phyloP scores from a whole-genome alignment of 2,113 vertebrate species.

The Peromyscus leucopus region DNA sequence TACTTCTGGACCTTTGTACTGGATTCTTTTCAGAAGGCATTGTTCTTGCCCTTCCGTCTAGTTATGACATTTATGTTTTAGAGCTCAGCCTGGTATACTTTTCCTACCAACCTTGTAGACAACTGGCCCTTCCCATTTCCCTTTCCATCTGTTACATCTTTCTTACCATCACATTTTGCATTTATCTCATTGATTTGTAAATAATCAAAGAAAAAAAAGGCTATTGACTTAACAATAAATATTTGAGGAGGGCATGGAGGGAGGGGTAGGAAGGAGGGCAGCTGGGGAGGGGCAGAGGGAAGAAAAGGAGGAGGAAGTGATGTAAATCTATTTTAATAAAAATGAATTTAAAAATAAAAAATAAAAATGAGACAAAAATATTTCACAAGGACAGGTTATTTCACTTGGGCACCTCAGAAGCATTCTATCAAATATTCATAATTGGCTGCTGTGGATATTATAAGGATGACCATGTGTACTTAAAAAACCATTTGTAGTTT shows the following conservation, averaged over 20 bases:
- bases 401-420: neutral
- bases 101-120: neutral
- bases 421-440: neutral
- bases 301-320: neutral
- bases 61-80: neutral
- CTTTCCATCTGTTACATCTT: neutral
- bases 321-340: neutral
- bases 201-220: neutral
- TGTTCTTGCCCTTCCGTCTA: neutral
- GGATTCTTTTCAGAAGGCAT: neutral
- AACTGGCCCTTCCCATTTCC: neutral
- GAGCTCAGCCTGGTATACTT: neutral
- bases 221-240: neutral
- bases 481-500: slow-evolving; percentile 25
- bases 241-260: too few species aligned
- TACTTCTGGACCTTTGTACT: neutral
- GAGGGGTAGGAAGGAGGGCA: neutral
- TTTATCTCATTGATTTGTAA: neutral
- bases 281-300: too few species aligned
- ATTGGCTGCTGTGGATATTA: neutral
- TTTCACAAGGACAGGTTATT: neutral
- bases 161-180: neutral
- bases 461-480: neutral
- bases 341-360: neutral
- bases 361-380: neutral